Evolutionary conservation across 2,888 invertebrate species (phyloP), one percentile per base, ranked within the genome.

Genomic region (Chloroclysta siterata): DNA sequence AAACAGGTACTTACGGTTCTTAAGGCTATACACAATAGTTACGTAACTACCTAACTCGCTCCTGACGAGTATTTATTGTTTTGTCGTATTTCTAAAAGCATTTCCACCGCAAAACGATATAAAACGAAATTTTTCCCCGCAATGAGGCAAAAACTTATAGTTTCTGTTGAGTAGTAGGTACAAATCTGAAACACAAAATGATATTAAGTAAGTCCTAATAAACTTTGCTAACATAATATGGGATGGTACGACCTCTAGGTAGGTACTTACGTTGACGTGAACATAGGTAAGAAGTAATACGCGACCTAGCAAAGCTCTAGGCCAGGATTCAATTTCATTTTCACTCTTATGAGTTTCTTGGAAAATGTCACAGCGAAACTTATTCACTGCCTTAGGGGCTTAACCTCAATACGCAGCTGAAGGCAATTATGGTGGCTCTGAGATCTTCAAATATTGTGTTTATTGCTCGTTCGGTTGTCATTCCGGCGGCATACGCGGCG

Each of bases 401-500:
- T 53, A 62, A 47, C 53, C 53, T 46, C 54, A 60, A 58, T 62
- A 63, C 64, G 65, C 53, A 55, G 54, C 48, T 64, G 55, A 56
- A 62, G 57, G 63, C 65, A 62, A 67, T 70, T 63, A 65, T 62
- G 46, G 60, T 51, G 60, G 60, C 59, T 60, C 60, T 46, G 53
- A 65, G 58, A 60, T 63, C 64, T 63, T 68, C 60, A 67, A 72
- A 71, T 68, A 67, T 62, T 60, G 65, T 70, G 69, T 67, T 71
- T 69, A 65, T 67, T 68, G 71, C 66, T 62, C 70, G 68, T 70
- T 68, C 61, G 54, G 73, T 81, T 80, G 76, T 74, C 75, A 76
- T 76, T 77, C 78, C 66, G 75, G 77, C 75, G 72, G 78, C 79
- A 81, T 78, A 75, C 80, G 72, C 70, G 67, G 60, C 59, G 29